These are phyloP conservation scores for Malacoraja senta DNA, from an alignment of 2,797 vertebrate genomes.

Conservation along the genomic window DNA sequence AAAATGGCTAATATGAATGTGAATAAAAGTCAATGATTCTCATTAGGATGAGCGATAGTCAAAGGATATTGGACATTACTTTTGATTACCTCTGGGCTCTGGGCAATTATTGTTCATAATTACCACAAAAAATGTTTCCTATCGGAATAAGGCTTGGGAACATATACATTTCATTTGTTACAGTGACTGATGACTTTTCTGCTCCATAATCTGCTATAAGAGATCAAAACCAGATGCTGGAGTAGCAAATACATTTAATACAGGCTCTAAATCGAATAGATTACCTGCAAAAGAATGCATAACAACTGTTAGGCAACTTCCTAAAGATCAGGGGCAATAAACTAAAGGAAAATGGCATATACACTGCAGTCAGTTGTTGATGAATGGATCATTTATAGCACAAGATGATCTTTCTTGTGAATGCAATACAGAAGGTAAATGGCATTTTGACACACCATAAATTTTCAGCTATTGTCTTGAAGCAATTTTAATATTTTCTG, in stretches of 20 bases:
- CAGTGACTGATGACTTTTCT: neutral
- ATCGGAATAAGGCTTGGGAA: neutral
- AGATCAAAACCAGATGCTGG: neutral
- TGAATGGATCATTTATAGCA: neutral
- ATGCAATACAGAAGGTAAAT: neutral
- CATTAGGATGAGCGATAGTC: neutral
- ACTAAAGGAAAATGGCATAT: neutral
- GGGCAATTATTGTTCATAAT: neutral
- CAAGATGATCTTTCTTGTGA: neutral
- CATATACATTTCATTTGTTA: neutral
- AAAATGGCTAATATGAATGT: constrained; percentile 2
- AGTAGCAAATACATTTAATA: neutral
- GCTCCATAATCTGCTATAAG: neutral
- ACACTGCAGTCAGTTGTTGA: neutral
- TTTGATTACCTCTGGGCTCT: neutral
- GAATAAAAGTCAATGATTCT: constrained; percentile 6
- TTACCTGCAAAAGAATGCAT: neutral
- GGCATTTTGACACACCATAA: neutral
- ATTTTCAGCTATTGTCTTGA: neutral
- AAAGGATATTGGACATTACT: neutral
- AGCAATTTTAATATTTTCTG: neutral
- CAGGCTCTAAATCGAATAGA: neutral
- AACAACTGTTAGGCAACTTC: neutral
- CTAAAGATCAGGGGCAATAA: neutral
- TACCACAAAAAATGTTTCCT: constrained; percentile 2